Base-by-base conservation (phyloP, 2,113 vertebrate genomes). In the Odocoileus virginianus region DNA sequence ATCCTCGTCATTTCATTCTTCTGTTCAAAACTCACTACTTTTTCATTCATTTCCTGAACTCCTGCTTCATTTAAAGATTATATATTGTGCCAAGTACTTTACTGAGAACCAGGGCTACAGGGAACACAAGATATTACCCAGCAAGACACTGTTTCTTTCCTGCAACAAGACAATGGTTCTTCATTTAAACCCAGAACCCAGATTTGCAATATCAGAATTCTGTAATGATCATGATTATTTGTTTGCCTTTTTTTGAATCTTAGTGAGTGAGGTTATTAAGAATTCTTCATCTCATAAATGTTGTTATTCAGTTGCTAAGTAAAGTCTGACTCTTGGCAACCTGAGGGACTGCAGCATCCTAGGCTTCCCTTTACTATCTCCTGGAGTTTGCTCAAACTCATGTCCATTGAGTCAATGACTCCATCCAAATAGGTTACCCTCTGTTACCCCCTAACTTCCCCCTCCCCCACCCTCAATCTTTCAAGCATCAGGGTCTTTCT, bases 21-120 rank as follows among this genome's bases (percentile, higher is more conserved):
- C n/a, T 88, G 14, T 40, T 89, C 64, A 93, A 82, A 96, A 84
- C 71, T 55, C 19, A 19, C 2, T 28, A 2, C 36, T 19, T 45
- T 57, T 78, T 85, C 87, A 90, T 52, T 64, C 23, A 30, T 89
- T 96, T 47, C 21, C 43, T 78, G 7, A 57, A 76, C 36, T 78
- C 64, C 52, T 55, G 30, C 16, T 64, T 89, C 89, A 85, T 33
- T 79, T 57, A 89, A 19, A 58, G 52, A 71, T 36, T 55, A 10
- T 47, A 36, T 33, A 78, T 55, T 36, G 54, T 78, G 17, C 19
- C 55, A 50, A 15, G 25, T 19, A 64, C 30, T 64, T 47, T 85
- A 25, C 47, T 86, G 40, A 55, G 36, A 25, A 17, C 7, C 50
- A 27, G 27, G 14, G 10, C n/a, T 50, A 28, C 17, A 33, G 2